phyloP scores from a whole-genome alignment of 2,797 vertebrate species.

The Poeciliopsis gracilis region DNA sequence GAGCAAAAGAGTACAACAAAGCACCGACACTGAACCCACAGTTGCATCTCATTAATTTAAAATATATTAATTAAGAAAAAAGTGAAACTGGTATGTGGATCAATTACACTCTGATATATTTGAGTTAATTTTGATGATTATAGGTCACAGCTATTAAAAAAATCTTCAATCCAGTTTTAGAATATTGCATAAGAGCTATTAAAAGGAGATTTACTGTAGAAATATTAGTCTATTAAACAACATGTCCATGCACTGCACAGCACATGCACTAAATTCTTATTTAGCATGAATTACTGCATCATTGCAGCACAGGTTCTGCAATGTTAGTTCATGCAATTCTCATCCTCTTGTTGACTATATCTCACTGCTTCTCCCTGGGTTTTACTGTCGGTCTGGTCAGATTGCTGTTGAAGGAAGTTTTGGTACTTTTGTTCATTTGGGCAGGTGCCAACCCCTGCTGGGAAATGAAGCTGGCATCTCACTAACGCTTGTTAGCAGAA shows the following conservation, averaged over 20 bases:
- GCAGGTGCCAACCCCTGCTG: neutral
- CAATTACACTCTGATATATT: neutral
- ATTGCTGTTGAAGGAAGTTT: neutral
- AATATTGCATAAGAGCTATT: neutral
- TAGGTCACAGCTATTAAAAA: neutral
- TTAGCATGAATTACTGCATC: neutral
- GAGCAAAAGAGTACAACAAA: neutral
- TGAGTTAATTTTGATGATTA: neutral
- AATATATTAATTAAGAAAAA: neutral
- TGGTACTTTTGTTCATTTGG: neutral
- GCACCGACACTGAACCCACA: too few relatives aligned
- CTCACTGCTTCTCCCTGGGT: neutral
- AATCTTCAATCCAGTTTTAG: neutral
- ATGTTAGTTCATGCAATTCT: neutral
- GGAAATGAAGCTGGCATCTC: neutral
- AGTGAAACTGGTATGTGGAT: neutral
- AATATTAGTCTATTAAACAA: neutral
- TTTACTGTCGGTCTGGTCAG: neutral
- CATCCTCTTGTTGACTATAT: neutral
- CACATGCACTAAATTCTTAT: neutral
- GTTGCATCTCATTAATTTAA: neutral
- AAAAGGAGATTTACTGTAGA: neutral
- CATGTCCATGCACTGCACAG: neutral
- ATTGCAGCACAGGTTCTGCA: neutral
- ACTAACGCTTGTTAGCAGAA: neutral